Percentiles rank a stretch among this genome's conserved stretches.
Evolutionary conservation across 2,113 vertebrate species (phyloP).

Genomic region (Perca flavescens): DNA sequence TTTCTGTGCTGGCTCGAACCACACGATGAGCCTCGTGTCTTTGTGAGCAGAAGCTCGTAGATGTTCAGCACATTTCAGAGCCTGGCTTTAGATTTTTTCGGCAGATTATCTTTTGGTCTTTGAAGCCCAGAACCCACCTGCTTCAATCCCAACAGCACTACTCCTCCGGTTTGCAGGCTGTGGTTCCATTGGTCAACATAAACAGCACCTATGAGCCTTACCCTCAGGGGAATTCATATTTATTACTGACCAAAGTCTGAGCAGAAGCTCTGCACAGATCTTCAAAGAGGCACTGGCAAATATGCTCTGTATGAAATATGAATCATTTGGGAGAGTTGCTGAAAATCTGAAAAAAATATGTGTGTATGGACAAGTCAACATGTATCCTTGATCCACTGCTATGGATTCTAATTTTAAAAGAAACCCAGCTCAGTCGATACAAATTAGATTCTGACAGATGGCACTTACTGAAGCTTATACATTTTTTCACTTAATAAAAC

Average conservation of each 20-base stretch:
- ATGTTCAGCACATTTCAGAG: slow-evolving; percentile 83
- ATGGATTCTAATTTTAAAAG: slow-evolving; percentile 27
- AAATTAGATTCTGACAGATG: slow-evolving; percentile 5
- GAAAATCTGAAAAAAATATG: slow-evolving; percentile 62
- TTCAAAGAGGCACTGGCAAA: slow-evolving; percentile 71
- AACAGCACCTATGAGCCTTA: slow-evolving; percentile 74
- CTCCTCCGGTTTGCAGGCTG: slow-evolving; percentile 71
- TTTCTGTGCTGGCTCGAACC: slow-evolving; percentile 74
- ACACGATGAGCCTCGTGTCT: slow-evolving; percentile 80
- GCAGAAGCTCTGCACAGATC: slow-evolving; percentile 70
- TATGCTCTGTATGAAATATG: slow-evolving; percentile 70
- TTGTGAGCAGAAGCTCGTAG: slow-evolving; percentile 81
- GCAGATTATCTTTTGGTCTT: slow-evolving; percentile 83
- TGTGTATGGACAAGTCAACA: slow-evolving; percentile 46
- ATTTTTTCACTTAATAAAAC: neutral
- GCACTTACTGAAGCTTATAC: neutral
- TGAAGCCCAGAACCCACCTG: slow-evolving; percentile 85
- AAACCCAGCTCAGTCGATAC: slow-evolving; percentile 5
- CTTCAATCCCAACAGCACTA: slow-evolving; percentile 73
- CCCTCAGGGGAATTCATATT: slow-evolving; percentile 75
- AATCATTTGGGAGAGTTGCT: slow-evolving; percentile 65
- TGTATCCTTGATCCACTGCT: slow-evolving; percentile 34
- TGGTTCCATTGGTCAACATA: slow-evolving; percentile 78
- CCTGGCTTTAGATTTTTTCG: slow-evolving; percentile 79
- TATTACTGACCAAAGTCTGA: slow-evolving; percentile 78